Evolutionary conservation across 2,888 invertebrate species (phyloP).

Genomic region (Stenurella melanura): DNA sequence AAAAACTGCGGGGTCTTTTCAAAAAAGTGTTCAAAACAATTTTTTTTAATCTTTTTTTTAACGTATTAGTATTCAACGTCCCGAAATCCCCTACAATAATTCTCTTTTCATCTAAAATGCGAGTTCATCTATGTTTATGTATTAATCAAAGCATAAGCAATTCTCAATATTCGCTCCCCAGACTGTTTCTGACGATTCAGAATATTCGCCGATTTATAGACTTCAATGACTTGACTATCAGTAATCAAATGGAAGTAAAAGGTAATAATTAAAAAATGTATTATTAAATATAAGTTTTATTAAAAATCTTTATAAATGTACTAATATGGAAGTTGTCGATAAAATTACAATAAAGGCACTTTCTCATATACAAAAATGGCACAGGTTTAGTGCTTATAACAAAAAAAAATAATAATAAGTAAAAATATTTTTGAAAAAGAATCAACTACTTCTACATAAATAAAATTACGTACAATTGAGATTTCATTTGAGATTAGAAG

Average conservation of each 20-base stretch:
- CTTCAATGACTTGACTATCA: too few relatives aligned
- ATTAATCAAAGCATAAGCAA: too few relatives aligned
- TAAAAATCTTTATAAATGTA: conserved; percentile 69
- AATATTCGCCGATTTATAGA: too few relatives aligned
- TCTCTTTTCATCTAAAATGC: too few relatives aligned
- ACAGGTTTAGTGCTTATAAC: conserved; percentile 67
- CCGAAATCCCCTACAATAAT: too few relatives aligned
- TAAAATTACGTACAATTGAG: conserved; percentile 63
- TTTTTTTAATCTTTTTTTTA: too few relatives aligned
- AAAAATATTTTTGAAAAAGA: conserved; percentile 47
- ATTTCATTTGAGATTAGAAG: conserved; percentile 61
- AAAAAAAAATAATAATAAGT: conserved; percentile 55
- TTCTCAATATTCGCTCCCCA: too few relatives aligned
- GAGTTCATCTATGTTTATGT: too few relatives aligned
- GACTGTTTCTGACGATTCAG: too few relatives aligned
- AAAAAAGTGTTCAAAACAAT: too few relatives aligned
- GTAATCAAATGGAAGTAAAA: background rate
- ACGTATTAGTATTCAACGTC: too few relatives aligned
- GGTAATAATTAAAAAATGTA: background rate
- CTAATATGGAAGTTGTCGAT: conserved; percentile 63
- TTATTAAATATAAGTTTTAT: conserved; percentile 62
- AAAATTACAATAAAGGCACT: conserved; percentile 67
- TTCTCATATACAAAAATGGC: conserved; percentile 67
- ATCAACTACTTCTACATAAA: conserved; percentile 56
- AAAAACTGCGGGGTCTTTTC: too few relatives aligned